phyloP scores from a whole-genome alignment of 2,888 invertebrate genomes.

The Hyposoter didymator region DNA sequence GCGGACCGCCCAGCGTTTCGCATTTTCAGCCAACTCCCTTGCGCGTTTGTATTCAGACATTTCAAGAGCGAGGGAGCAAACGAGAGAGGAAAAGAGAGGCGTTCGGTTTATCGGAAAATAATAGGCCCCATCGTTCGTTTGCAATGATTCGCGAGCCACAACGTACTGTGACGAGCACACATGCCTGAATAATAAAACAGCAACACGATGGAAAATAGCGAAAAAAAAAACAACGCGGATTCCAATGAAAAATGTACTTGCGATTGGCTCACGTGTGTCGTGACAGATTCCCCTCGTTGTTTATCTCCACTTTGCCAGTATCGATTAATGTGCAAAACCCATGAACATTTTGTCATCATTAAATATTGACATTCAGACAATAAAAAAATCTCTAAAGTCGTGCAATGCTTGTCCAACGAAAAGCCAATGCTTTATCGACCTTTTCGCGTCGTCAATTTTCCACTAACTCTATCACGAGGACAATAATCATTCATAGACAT shows the following conservation, averaged over 20 bases:
- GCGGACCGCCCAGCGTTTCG: conserved; percentile 49
- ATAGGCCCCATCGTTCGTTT: conserved; percentile 61
- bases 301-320: neutral
- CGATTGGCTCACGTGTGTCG: conserved; percentile 14
- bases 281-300: conserved; percentile 3
- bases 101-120: conserved; percentile 66
- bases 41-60: conserved; percentile 37
- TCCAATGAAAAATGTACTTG: conserved; percentile 33
- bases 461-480: neutral
- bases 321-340: neutral
- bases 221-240: conserved; percentile 5
- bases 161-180: conserved; percentile 40
- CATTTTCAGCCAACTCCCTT: conserved; percentile 53
- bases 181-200: conserved; percentile 59
- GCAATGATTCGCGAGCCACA: conserved; percentile 54
- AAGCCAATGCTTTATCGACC: neutral
- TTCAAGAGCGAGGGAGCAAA: conserved; percentile 32
- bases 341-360: neutral
- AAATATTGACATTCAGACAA: neutral
- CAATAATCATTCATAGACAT: neutral
- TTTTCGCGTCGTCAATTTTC: neutral
- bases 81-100: conserved; percentile 20
- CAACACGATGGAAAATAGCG: conserved; percentile 15
- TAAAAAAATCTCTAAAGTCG: neutral
- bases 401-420: neutral